Evolutionary conservation across 2,113 vertebrate species (phyloP).

Genomic region (Eclectus roratus): DNA sequence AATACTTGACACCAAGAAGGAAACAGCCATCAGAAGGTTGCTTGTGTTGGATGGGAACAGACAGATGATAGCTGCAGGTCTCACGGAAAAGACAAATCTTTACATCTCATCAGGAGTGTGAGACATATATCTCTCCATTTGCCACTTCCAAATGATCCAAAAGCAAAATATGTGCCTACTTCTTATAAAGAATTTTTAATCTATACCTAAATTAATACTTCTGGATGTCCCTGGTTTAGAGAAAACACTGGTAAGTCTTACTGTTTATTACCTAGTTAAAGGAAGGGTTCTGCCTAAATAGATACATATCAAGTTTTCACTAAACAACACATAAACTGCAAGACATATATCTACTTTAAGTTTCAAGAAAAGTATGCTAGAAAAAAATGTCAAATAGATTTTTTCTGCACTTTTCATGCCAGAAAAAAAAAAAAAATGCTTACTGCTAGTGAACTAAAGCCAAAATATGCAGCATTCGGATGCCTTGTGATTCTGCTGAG

Average conservation of each 20-base stretch:
- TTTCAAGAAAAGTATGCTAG: neutral
- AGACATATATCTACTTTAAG: neutral
- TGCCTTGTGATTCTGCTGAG: conserved; percentile 14
- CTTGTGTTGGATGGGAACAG: neutral
- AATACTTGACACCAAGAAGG: neutral
- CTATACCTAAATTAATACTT: neutral
- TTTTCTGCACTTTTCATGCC: neutral
- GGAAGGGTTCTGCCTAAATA: neutral
- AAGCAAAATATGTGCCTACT: neutral
- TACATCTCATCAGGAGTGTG: neutral
- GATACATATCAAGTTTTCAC: neutral
- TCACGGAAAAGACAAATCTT: neutral
- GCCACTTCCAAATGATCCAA: neutral
- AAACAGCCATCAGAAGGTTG: neutral
- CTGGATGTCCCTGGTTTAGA: neutral
- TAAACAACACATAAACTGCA: neutral
- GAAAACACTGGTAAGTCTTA: neutral
- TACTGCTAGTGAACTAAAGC: neutral
- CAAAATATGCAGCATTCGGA: neutral
- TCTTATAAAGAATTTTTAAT: neutral
- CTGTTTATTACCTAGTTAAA: neutral
- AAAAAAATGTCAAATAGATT: neutral
- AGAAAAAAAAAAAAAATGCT: neutral
- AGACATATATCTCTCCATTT: neutral
- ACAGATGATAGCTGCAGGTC: neutral